phyloP scores from a whole-genome alignment of 2,113 vertebrate species.

The Eclectus roratus region DNA sequence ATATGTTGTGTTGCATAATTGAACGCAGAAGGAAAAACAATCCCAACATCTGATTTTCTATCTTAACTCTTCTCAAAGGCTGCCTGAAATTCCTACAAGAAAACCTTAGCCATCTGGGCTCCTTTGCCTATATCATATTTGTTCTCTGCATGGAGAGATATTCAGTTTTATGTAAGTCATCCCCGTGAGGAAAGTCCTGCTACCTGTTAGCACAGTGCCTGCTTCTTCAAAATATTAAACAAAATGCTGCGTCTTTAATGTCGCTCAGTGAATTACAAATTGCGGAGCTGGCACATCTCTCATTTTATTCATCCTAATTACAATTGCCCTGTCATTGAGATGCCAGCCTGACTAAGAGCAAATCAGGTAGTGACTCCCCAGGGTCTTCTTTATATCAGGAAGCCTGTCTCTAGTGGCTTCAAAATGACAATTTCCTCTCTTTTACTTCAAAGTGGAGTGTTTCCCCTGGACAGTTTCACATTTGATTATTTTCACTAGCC shows the following conservation, averaged over 20 bases:
- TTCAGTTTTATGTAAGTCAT: conserved; percentile 53
- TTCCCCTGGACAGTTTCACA: conserved; percentile 77
- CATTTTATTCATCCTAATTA: conserved; percentile 81
- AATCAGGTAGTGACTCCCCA: conserved; percentile 75
- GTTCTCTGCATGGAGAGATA: conserved; percentile 36
- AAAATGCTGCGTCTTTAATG: conserved; percentile 64
- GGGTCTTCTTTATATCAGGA: conserved; percentile 71
- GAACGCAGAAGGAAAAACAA: neutral
- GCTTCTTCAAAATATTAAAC: conserved; percentile 54
- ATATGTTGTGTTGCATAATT: neutral
- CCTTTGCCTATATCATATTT: conserved; percentile 13
- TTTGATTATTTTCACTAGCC: conserved; percentile 77
- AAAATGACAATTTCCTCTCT: conserved; percentile 78
- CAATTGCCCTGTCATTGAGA: conserved; percentile 79
- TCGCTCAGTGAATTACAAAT: conserved; percentile 65
- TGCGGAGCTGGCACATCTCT: conserved; percentile 66
- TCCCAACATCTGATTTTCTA: neutral
- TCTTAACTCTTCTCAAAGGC: neutral
- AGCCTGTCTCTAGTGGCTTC: conserved; percentile 76
- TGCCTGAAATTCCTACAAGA: conserved; percentile 25
- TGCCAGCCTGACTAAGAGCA: conserved; percentile 71
- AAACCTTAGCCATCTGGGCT: conserved; percentile 32
- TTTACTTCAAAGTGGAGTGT: conserved; percentile 71
- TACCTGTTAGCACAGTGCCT: conserved; percentile 59
- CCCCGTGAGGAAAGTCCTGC: conserved; percentile 21